Evolutionary conservation across 2,113 vertebrate genomes (phyloP), one percentile per base, ranked within the genome.

Genomic region (Apodemus speciosus): DNA sequence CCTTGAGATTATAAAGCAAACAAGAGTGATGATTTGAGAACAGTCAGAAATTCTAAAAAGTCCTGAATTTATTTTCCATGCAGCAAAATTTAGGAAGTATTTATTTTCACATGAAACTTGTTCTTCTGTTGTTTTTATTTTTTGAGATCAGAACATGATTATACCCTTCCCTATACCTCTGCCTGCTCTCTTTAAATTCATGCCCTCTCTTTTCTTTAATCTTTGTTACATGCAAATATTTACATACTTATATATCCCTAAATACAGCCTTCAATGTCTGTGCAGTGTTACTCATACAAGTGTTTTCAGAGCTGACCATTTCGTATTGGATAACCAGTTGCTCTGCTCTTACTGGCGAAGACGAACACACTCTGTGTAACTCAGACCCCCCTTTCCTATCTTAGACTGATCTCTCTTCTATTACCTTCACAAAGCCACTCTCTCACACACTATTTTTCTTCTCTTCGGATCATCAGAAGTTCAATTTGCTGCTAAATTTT

Each of bases 41-140:
- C 20, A 91, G 18, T 20, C 53, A 89, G 56, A 77, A 87, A 79
- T 27, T 81, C 21, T 23, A 35, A 43, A 9, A 49, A 58, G 80
- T 89, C 9, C 87, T 53, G 69, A 88, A 64, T 66, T 79, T 87
- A 56, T 69, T 93, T 92, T 88, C 91, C 21, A 80, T 27, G n/a
- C 9, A 77, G 21, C 10, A 88, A 87, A 91, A 75, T 75, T 87
- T 84, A n/a, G 23, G 69, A 83, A 81, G 53, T 69, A n/a, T 43
- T 51, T 86, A 40, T 21, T 83, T 94, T 94, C 35, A 77, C 3
- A 38, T 43, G 30, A 81, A 90, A 75, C 16, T 21, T 88, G 25
- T 40, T 92, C 49, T 60, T 87, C n/a, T 38, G 68, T 32, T 62
- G 25, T 20, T 91, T 80, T 38, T 75, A 0, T 56, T 38, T 51